These are phyloP conservation scores for Gnatocerus cornutus DNA, from an alignment of 2,888 invertebrate genomes.

Conservation along the genomic window DNA sequence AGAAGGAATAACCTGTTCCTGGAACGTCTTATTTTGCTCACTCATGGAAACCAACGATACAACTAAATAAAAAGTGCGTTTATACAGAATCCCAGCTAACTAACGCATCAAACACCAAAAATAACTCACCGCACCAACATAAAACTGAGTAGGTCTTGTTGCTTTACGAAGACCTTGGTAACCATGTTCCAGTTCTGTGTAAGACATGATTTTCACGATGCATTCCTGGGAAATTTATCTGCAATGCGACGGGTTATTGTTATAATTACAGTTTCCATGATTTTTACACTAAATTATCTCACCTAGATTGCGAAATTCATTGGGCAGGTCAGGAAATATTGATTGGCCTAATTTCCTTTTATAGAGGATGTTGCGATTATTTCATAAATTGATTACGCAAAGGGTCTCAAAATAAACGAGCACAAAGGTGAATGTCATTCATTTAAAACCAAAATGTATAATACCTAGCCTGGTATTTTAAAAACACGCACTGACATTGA, in stretches of 20 bases:
- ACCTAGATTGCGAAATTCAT: conserved; percentile 22
- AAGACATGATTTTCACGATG: conserved; percentile 79
- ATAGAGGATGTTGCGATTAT: background rate
- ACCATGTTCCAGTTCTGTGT: conserved; percentile 93
- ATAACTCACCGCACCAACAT: conserved; percentile 80
- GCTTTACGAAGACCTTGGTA: conserved; percentile 90
- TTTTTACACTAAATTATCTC: conserved; percentile 7
- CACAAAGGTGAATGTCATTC: background rate
- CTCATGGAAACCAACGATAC: conserved; percentile 52
- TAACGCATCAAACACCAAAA: conserved; percentile 23
- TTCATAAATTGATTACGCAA: conserved; percentile 3
- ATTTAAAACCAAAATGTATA: conserved; percentile 6
- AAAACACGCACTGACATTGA: conserved; percentile 6
- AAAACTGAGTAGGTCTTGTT: conserved; percentile 78
- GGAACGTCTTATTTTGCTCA: conserved; percentile 46
- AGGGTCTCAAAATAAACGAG: conserved; percentile 9
- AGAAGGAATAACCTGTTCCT: conserved; percentile 58
- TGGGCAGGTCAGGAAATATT: conserved; percentile 50
- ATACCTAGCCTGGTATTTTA: background rate
- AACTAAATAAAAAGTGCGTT: conserved; percentile 46
- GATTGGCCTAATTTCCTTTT: conserved; percentile 35
- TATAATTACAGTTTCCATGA: background rate
- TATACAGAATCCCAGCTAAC: conserved; percentile 28
- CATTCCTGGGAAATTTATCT: conserved; percentile 22
- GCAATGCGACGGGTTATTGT: conserved; percentile 4